phyloP scores from a whole-genome alignment of 2,888 invertebrate genomes.

The Scaeva pyrastri region DNA sequence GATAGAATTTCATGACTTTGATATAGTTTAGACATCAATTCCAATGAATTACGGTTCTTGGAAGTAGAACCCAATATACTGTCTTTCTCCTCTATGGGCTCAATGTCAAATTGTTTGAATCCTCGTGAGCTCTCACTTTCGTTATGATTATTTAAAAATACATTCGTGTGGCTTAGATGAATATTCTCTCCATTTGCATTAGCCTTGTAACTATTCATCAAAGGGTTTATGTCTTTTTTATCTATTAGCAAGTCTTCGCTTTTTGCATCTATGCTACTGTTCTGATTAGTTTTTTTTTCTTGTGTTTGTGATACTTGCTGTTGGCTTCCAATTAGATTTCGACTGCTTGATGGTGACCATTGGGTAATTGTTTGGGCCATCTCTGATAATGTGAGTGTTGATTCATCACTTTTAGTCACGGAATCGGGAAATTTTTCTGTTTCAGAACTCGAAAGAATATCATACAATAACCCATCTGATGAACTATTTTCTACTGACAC shows the following conservation, averaged over 20 bases:
- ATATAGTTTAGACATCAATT: constrained; percentile 85
- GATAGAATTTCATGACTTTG: constrained; percentile 87
- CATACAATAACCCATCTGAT: constrained; percentile 85
- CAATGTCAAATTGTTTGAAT: constrained; percentile 81
- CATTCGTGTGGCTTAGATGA: constrained; percentile 65
- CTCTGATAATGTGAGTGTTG: constrained; percentile 88
- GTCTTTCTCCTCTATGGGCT: constrained; percentile 77
- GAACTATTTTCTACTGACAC: constrained; percentile 83
- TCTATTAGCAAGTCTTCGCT: constrained; percentile 80
- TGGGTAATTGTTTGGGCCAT: constrained; percentile 92
- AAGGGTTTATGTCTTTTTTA: constrained; percentile 80
- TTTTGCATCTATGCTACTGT: constrained; percentile 80
- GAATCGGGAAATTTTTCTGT: constrained; percentile 86
- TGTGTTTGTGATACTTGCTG: constrained; percentile 72
- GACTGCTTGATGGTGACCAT: constrained; percentile 92
- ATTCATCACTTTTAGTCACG: constrained; percentile 92
- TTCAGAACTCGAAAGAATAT: constrained; percentile 87
- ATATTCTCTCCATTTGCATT: constrained; percentile 80
- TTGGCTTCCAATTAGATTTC: constrained; percentile 87
- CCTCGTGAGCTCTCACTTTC: constrained; percentile 5
- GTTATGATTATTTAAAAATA: constrained; percentile 75
- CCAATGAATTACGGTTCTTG: constrained; percentile 84
- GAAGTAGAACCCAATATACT: constrained; percentile 79
- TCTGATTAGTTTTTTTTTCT: constrained; percentile 70
- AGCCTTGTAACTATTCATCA: constrained; percentile 80